A percentile compares a stretch with the other conserved stretches of the same genome.
These are phyloP conservation scores for Notechis scutatus DNA, from an alignment of 2,113 vertebrate species.

Conservation along the genomic window DNA sequence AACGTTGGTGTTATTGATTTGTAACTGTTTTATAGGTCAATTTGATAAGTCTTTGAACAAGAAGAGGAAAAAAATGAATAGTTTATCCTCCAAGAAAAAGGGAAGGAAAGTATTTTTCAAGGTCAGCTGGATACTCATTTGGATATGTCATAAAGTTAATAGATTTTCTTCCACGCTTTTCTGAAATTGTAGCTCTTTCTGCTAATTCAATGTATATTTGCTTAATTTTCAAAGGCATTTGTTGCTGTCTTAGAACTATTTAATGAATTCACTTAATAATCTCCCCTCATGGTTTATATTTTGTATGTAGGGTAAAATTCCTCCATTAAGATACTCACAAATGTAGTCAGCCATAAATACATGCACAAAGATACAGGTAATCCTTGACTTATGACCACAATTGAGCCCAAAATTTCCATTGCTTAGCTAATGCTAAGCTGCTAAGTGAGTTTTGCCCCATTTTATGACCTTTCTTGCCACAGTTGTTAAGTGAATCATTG, in stretches of 20 bases:
- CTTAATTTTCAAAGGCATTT: neutral
- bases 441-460: no score
- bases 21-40: rapidly evolving
- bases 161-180: neutral
- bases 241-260: neutral
- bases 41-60: neutral
- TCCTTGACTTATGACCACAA: no score
- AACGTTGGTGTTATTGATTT: rapidly evolving
- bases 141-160: neutral
- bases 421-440: no score
- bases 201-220: neutral
- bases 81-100: neutral
- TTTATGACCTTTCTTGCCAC: no score
- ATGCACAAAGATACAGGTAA: neutral
- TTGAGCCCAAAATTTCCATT: no score
- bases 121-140: neutral
- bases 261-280: neutral
- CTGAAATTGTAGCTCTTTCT: neutral
- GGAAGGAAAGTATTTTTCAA: neutral
- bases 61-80: neutral
- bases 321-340: neutral
- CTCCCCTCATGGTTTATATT: neutral
- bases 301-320: neutral
- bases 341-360: neutral
- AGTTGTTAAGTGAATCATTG: no score